Base-by-base conservation (phyloP, 2,797 vertebrate genomes). In the Lepus townsendii region DNA sequence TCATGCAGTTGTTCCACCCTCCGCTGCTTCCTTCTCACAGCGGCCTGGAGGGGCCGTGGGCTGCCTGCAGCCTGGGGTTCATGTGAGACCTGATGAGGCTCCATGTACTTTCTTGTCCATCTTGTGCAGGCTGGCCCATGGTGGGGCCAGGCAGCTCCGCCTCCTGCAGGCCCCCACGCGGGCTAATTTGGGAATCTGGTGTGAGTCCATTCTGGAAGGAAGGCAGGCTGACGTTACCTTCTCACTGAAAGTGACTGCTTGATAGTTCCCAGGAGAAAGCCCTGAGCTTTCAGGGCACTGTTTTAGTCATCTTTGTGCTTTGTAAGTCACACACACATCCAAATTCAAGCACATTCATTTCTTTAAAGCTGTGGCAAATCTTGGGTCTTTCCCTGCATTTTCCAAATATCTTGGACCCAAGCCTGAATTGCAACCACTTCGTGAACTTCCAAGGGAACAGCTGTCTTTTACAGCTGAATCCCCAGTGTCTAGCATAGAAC, bases 381-480 rank as follows among this genome's bases (percentile, higher is more conserved):
- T 66, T 52, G 69, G 93, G 32, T 75, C 66, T 86, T 94, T 20
- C 76, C 50, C n/a, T 38, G 52, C 27, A 26, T 91, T 93, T 85
- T 72, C 57, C 50, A 92, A 90, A 93, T 50, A 47, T 83, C 76
- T 92, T 84, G 90, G 80, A 91, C 69, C 52, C 54, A 47, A 76
- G 54, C 54, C 26, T 76, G 16, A 8, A 22, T 35, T 68, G 30
- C 42, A 80, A 38, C 77, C 47, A 38, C 32, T 38, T 82, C 65
- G 12, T 38, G 30, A 71, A 54, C 30, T 19, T 35, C 1, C 71
- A 4, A 57, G 60, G 57, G 76, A 50, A 68, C 0, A 0, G 12
- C 1, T 76, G 1, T 5, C 75, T 75, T 69, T 72, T 38, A 19
- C 75, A 1, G 68, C 76, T 52, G 66, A 17, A 82, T 27, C 35